Conservation (phyloP, 2,113 vertebrate genomes). For the Poeciliopsis occidentalis region DNA sequence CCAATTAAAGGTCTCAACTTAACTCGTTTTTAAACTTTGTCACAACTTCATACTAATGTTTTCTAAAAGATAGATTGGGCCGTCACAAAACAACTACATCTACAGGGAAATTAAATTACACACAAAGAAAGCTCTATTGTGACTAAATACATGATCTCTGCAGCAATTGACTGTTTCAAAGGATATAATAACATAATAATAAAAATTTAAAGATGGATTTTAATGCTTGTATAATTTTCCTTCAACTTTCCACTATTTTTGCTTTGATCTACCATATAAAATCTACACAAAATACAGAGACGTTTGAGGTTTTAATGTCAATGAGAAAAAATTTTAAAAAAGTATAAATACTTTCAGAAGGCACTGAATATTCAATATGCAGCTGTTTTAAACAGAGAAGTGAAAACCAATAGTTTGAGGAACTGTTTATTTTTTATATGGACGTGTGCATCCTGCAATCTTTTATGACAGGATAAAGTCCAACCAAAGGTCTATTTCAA, state of each 20-base stretch:
- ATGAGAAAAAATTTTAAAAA: neutral
- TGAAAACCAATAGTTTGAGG: neutral
- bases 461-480: neutral
- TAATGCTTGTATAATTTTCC: neutral
- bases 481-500: neutral
- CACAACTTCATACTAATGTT: neutral
- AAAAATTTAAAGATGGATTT: neutral
- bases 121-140: neutral
- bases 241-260: neutral
- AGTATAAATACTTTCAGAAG: too few species aligned
- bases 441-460: neutral
- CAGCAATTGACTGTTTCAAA: neutral
- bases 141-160: neutral
- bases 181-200: neutral
- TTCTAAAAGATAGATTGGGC: neutral
- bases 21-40: too few species aligned
- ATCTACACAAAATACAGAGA: neutral
- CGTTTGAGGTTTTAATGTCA: neutral
- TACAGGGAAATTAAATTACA: neutral
- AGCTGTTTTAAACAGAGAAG: neutral
- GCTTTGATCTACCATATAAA: neutral
- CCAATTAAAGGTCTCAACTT: too few species aligned
- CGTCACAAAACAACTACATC: neutral
- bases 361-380: neutral
- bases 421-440: neutral